Base-by-base conservation (phyloP, 2,888 invertebrate species). In the Congeria kusceri region DNA sequence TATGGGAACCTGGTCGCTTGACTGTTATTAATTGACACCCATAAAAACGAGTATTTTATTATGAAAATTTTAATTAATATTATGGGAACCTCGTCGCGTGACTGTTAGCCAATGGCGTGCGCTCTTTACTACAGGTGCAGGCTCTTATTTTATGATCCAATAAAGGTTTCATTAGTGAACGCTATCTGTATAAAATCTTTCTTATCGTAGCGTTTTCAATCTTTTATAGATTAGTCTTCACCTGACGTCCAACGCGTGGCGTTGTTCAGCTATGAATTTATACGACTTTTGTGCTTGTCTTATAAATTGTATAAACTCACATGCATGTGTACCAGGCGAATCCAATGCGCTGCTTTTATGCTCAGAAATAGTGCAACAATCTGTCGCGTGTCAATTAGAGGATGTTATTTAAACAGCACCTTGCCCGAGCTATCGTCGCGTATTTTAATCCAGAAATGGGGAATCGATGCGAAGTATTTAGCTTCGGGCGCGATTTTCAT, bases 161-260 rank as follows among this genome's bases (percentile, higher is more conserved):
- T 79, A 65, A 74, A 74, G 64, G 70, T 63, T 70, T 79, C 78
- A 78, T 79, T 79, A 79, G 70, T 56, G 39, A 28, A 46, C 27
- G 63, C 13, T 75, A 68, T 68, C 68, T 63, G 47, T 28, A 53
- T 68, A 57, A 62, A 75, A 75, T 75, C 75, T 68, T 62, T 49
- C 75, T 63, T 68, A 68, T 75, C 68, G 62, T 29, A 56, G 68
- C 62, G 28, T 46, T 75, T 68, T 68, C 75, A 75, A 68, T 75
- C 67, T 63, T 59, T 15, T 39, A 39, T 61, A 56, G 73, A 69
- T 78, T 69, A 73, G 65, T 59, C 65, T 78, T 58, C 78, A 78
- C 78, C 78, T 78, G 78, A 78, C 73, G 20, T 57, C 29, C 20
- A 25, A 61, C 78, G 78, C 78, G 78, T 78, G 78, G 68, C 78